These are phyloP conservation scores for Seira ritae DNA, from an alignment of 2,888 invertebrate genomes.

Conservation along the genomic window DNA sequence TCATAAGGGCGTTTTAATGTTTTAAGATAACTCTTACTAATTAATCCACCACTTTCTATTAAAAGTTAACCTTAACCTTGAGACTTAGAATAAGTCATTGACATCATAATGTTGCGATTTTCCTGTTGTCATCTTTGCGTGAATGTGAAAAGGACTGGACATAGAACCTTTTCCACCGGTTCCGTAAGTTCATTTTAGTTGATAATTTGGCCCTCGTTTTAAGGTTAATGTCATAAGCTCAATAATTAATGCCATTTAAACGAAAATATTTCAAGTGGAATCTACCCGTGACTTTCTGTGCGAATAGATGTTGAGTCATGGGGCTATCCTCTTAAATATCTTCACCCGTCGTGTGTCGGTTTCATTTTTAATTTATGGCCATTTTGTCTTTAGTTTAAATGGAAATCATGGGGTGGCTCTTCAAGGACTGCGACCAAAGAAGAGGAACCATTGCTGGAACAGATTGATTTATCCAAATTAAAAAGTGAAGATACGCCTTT, in stretches of 20 bases:
- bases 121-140: conserved; percentile 33
- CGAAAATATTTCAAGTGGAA: no score
- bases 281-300: no score
- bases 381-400: conserved; percentile 1
- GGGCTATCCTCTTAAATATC: no score
- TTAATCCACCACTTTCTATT: no score
- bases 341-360: no score
- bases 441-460: conserved; percentile 2
- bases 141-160: background rate
- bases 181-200: background rate
- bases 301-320: no score
- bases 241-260: no score
- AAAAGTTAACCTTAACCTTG: no score
- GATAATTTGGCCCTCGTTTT: background rate
- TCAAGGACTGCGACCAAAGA: conserved; percentile 30
- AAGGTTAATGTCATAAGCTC: background rate
- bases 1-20: no score
- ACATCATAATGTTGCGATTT: conserved; percentile 39
- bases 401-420: conserved; percentile 37
- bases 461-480: conserved; percentile 25
- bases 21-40: no score
- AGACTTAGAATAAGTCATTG: no score
- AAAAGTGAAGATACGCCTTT: conserved; percentile 1
- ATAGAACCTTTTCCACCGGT: background rate
- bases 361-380: background rate